Conservation (phyloP, 2,113 vertebrate genomes). For the Myocastor coypus region DNA sequence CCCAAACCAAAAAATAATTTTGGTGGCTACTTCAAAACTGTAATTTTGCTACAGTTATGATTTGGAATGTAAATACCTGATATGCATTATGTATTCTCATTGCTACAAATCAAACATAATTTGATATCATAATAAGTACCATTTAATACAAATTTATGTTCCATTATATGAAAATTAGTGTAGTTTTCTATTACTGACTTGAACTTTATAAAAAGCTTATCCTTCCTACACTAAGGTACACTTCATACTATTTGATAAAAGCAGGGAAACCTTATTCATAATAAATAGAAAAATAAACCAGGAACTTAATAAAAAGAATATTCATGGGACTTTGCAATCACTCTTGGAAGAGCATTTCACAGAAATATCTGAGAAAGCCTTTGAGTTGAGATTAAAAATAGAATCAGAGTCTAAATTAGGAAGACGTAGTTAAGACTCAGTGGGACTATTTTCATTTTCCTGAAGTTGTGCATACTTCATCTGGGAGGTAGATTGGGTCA, state of each 20-base stretch:
- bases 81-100: too few species aligned
- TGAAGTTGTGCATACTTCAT: constrained; percentile 22
- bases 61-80: too few species aligned
- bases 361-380: neutral
- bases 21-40: too few species aligned
- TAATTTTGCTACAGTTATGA: too few species aligned
- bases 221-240: neutral
- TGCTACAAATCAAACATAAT: too few species aligned
- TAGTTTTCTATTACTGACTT: constrained; percentile 31
- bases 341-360: neutral
- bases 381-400: constrained; percentile 25
- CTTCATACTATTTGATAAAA: neutral
- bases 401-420: neutral
- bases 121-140: too few species aligned
- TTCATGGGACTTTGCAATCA: neutral
- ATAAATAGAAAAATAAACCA: neutral
- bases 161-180: neutral
- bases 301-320: neutral
- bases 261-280: neutral
- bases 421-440: constrained; percentile 9
- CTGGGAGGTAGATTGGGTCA: neutral
- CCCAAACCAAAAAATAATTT: too few species aligned
- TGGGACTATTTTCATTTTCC: neutral
- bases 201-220: constrained; percentile 39
- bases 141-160: constrained; percentile 19